Percentiles rank a stretch among this genome's conserved stretches.
These are phyloP conservation scores for Phalacrocorax pelagicus DNA, from an alignment of 2,113 vertebrate genomes.

Conservation along the genomic window DNA sequence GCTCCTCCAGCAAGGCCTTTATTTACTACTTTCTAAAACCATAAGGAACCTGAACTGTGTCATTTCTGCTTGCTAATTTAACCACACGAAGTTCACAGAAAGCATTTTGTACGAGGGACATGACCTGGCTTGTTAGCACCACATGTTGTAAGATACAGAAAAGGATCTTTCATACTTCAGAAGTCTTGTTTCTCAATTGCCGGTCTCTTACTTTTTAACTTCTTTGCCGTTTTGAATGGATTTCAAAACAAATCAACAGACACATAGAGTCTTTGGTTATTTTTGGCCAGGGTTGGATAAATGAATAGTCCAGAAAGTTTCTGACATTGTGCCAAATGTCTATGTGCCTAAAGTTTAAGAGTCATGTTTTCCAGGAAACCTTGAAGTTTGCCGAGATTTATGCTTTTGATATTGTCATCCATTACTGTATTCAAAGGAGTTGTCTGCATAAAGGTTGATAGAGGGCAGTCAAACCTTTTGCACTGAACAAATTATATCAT, in stretches of 20 bases:
- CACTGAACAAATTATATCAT: conserved; percentile 78
- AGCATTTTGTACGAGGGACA: conserved; percentile 33
- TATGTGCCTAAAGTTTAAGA: conserved; percentile 69
- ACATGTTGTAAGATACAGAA: conserved; percentile 68
- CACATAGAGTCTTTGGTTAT: conserved; percentile 78
- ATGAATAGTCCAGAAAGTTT: conserved; percentile 77
- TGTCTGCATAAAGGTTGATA: conserved; percentile 76
- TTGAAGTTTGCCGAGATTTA: conserved; percentile 76
- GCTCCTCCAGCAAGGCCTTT: neutral
- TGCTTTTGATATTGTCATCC: conserved; percentile 71
- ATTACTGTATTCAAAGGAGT: conserved; percentile 78
- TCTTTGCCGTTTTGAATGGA: conserved; percentile 76
- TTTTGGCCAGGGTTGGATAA: conserved; percentile 77
- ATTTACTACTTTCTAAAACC: neutral
- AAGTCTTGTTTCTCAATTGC: conserved; percentile 69
- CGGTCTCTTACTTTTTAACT: conserved; percentile 70
- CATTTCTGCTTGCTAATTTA: conserved; percentile 26
- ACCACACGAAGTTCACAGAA: conserved; percentile 18
- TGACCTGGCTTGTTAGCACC: conserved; percentile 49
- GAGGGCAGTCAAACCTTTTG: conserved; percentile 79
- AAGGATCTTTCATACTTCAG: conserved; percentile 69
- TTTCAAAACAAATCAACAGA: conserved; percentile 86
- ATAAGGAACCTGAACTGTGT: neutral
- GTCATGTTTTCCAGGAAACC: conserved; percentile 74
- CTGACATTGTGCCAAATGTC: conserved; percentile 78